Base-by-base conservation (phyloP, 2,797 vertebrate species). In the Poecile montanus region DNA sequence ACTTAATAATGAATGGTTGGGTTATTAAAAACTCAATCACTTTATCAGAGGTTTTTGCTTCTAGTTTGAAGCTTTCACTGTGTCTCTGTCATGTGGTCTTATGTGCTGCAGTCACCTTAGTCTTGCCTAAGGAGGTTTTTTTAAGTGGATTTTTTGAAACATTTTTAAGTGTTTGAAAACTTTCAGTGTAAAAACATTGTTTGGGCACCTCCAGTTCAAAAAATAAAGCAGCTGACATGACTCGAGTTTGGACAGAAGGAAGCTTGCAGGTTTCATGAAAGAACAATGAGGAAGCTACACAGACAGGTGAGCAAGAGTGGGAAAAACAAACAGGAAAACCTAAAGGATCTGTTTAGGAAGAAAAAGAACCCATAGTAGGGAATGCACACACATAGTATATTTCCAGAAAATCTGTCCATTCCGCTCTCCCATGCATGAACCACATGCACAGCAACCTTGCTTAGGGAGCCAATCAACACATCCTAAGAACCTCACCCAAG, bases 311-410 rank as follows among this genome's bases (percentile, higher is more conserved):
- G 38, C 40, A 93, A 66, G 26, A 47, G 23, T 13, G 6, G 32
- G 71, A 40, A 71, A 95, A 70, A 54, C 9, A 25, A 66, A 48
- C 14, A 71, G 34, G 60, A 62, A 91, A 88, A 77, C 21, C 34
- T 30, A 58, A 74, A 87, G 5, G 45, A 58, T 19, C 23, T 29
- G 15, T 48, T 81, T 21, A 63, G 40, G 19, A 65, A 42, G 26
- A 63, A 76, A 53, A 86, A 81, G 34, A 32, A 72, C 50, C 12
- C 44, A 23, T 1, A 74, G 51, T 1, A 50, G 34, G n/a, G 21
- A 75, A 77, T 11, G 45, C 17, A 58, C 18, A 40, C 7, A 29
- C 3, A n/a, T 0, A 50, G 1, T 13, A 0, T 4, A 79, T 23
- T 54, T 84, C 23, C 60, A 93, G 50, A 54, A 61, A 70, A 68